Base-by-base conservation (phyloP, 2,113 vertebrate genomes). In the Phyllopteryx taeniolatus region DNA sequence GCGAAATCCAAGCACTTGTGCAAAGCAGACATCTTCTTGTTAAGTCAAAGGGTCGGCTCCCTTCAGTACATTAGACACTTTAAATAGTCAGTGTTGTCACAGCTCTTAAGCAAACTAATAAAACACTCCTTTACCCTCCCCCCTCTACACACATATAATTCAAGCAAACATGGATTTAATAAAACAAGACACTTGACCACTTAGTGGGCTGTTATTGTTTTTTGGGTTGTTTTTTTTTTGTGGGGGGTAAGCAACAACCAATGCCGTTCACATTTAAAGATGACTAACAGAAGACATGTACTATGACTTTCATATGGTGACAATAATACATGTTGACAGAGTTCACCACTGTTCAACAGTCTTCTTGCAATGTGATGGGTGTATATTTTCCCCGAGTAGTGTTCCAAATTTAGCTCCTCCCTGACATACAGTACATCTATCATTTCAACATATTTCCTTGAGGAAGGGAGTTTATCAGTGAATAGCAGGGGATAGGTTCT, bases 1-100 rank as follows among this genome's bases (percentile, higher is more conserved):
- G 79, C 31, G 68, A 85, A 77, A 78, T 62, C 22, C 47, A 76
- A 73, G 79, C 76, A 87, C 84, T 80, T 81, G 80, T 79, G 57
- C 61, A 65, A 54, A 80, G 64, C 75, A 80, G 67, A 76, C 66
- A 59, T 49, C 12, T 64, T 31, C 53, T 54, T 65, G 42, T 77
- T 31, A 46, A 63, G 60, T 67, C 66, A 71, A 78, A 82, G 53
- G 63, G 44, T 49, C 47, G 7, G 56, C 57, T 15, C 56, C 14
- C 27, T 46, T 33, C 59, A 35, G 35, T 65, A 65, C 73, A 63
- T 85, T 72, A 82, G 68, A 71, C 31, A 20, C 74, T 79, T 33
- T 68, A 75, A 76, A 77, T 70, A 83, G 73, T 47, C 47, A 8
- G 31, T 66, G 71, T 68, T 80, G 67, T 71, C 68, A 72, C 31